These are phyloP conservation scores for Eptatretus atami DNA, from an alignment of 2,797 vertebrate genomes.

Conservation along the genomic window DNA sequence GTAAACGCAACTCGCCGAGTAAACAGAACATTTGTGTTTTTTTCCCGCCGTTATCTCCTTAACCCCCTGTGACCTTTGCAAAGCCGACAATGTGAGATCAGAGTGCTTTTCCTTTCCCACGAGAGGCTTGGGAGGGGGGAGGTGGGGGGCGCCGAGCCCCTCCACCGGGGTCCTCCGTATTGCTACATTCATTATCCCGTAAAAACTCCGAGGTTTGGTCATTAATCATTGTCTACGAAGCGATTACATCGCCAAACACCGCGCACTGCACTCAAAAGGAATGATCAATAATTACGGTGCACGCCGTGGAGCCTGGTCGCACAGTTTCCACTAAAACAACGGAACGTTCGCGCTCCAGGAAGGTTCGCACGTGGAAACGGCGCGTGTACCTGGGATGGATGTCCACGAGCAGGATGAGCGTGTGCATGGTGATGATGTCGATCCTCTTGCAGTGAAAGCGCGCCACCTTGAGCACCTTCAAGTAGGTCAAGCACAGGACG, in stretches of 20 bases:
- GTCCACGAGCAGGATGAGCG: conserved; percentile 29
- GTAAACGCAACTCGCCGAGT: no score
- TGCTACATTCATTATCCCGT: no score
- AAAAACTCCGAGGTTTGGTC: no score
- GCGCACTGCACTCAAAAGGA: not conserved
- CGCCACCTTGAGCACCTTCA: conserved; percentile 28
- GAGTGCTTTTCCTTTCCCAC: no score
- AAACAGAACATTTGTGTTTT: no score
- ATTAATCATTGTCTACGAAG: no score
- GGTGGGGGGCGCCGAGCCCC: no score
- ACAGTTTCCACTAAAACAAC: not conserved
- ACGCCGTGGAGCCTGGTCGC: not conserved
- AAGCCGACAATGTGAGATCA: no score
- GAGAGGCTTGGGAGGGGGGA: no score
- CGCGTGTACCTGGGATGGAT: conserved; percentile 32
- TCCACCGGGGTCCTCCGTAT: no score
- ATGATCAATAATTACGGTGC: not conserved
- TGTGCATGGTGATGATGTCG: conserved; percentile 32
- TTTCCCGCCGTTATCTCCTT: no score
- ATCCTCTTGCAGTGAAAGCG: conserved; percentile 30
- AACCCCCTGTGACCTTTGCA: no score
- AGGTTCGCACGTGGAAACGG: conserved; percentile 4
- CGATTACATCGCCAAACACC: not conserved
- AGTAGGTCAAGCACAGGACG: conserved; percentile 25
- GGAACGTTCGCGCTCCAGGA: not conserved